Percentiles rank a stretch among this genome's conserved stretches.
phyloP scores from a whole-genome alignment of 2,888 invertebrate species.

The Cephus pygmeus region DNA sequence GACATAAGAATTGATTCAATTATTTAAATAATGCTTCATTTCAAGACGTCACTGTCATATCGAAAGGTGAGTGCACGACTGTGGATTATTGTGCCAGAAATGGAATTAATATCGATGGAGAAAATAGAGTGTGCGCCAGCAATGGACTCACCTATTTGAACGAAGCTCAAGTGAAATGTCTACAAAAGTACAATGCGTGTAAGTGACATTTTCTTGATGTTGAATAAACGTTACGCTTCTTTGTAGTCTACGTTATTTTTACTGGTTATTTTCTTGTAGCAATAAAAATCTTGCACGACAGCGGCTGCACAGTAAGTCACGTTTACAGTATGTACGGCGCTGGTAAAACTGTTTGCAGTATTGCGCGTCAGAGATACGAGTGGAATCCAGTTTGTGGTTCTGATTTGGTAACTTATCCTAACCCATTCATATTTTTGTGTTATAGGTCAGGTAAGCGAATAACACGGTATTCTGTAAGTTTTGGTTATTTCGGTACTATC shows the following conservation, averaged over 20 bases:
- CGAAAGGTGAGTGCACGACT: conserved; percentile 29
- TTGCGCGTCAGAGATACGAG: conserved; percentile 44
- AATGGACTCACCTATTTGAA: conserved; percentile 52
- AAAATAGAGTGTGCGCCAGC: conserved; percentile 47
- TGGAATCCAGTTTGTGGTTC: conserved; percentile 50
- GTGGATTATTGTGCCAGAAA: conserved; percentile 25
- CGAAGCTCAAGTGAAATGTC: conserved; percentile 45
- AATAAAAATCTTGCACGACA: conserved; percentile 43
- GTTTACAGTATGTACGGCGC: conserved; percentile 32
- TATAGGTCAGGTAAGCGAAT: conserved; percentile 33
- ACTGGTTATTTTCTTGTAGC: conserved; percentile 25
- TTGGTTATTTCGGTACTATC: not conserved
- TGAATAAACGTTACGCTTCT: conserved; percentile 8
- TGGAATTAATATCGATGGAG: conserved; percentile 20
- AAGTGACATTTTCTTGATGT: conserved; percentile 10
- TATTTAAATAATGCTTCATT: conserved; percentile 1
- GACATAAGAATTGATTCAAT: not conserved
- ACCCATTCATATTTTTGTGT: conserved; percentile 52
- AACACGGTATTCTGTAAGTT: not conserved
- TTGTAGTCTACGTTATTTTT: not conserved
- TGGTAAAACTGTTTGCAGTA: conserved; percentile 36
- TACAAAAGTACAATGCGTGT: conserved; percentile 41
- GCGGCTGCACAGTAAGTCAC: conserved; percentile 45
- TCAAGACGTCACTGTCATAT: conserved; percentile 29
- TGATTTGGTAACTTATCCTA: conserved; percentile 46